Evolutionary conservation across 2,888 invertebrate species (phyloP).

Genomic region (Heliconius ethilla): DNA sequence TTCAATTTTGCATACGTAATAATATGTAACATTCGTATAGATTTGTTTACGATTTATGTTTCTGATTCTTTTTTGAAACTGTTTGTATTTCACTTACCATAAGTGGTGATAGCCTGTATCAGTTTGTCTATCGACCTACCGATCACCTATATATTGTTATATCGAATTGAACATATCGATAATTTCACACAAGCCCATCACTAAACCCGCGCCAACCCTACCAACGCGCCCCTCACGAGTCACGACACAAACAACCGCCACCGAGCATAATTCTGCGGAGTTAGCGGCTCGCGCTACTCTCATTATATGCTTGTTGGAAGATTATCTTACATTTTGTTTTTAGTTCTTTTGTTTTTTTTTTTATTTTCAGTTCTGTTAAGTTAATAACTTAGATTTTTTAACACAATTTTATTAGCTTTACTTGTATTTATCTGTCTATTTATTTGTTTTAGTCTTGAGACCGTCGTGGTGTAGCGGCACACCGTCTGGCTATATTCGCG

Average conservation of each 20-base stretch:
- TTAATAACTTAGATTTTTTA: neutral
- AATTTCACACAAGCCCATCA: neutral
- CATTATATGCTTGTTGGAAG: conserved; percentile 73
- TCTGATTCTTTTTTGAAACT: too few relatives aligned
- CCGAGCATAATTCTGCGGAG: conserved; percentile 80
- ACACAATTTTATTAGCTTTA: neutral
- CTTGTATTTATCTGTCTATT: neutral
- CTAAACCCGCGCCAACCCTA: conserved; percentile 34
- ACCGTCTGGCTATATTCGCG: too few relatives aligned
- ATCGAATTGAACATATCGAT: conserved; percentile 15
- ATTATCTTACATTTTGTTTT: conserved; percentile 51
- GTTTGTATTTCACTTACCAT: too few relatives aligned
- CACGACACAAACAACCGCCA: conserved; percentile 62
- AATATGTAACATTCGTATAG: too few relatives aligned
- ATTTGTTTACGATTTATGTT: too few relatives aligned
- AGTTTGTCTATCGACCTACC: too few relatives aligned
- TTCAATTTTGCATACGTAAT: too few relatives aligned
- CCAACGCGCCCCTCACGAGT: conserved; percentile 48
- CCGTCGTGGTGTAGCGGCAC: too few relatives aligned
- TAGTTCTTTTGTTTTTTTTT: neutral
- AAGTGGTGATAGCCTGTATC: too few relatives aligned
- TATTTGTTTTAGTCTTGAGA: too few relatives aligned
- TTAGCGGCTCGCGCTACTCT: conserved; percentile 57
- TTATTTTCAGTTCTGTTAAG: neutral
- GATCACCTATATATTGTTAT: too few relatives aligned